These are phyloP conservation scores for Haliaeetus leucogaster DNA, from an alignment of 2,113 vertebrate species.

Conservation along the genomic window DNA sequence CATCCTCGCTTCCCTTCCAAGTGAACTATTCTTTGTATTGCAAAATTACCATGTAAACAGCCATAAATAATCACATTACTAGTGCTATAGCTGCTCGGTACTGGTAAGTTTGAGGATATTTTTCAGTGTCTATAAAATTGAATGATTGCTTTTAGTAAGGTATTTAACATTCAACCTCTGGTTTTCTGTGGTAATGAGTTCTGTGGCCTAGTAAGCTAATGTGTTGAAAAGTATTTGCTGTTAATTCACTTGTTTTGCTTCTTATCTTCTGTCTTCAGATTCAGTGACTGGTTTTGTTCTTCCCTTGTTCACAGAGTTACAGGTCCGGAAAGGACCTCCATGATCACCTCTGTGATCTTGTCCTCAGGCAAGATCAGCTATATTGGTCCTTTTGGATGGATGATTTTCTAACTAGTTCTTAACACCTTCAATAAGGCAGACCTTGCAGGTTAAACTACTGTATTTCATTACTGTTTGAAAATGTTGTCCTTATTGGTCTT, in stretches of 20 bases:
- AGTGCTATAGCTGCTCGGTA: neutral
- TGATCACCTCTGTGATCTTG: neutral
- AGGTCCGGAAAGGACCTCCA: neutral
- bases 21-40: neutral
- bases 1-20: neutral
- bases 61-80: neutral
- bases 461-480: neutral
- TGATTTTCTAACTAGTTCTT: neutral
- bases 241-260: neutral
- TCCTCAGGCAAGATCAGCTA: neutral
- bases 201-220: neutral
- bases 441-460: neutral
- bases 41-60: neutral
- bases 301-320: neutral
- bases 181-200: constrained; percentile 23
- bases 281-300: neutral
- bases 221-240: neutral
- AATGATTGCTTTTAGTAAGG: neutral
- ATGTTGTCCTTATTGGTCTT: neutral
- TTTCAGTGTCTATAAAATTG: constrained; percentile 18
- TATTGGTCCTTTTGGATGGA: neutral
- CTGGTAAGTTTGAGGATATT: neutral
- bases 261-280: neutral
- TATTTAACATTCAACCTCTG: constrained; percentile 23
- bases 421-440: neutral